Evolutionary conservation across 2,797 vertebrate species (phyloP).

Genomic region (Crocodylus rhombifer): DNA sequence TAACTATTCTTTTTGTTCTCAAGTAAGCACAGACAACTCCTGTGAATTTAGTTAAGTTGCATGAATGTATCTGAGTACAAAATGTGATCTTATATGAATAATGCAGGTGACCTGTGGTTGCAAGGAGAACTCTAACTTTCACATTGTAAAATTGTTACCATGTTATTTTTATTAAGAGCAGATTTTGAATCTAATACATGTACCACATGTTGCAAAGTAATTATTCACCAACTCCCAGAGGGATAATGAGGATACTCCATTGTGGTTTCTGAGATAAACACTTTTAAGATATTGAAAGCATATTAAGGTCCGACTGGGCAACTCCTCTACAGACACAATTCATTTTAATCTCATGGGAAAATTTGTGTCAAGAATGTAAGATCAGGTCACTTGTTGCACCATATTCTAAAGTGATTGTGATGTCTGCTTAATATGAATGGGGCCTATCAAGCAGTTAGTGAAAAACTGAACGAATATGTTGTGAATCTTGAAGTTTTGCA

Average conservation of each 20-base stretch:
- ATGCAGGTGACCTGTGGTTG: neutral
- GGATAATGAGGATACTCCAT: neutral
- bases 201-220: neutral
- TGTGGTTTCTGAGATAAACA: slow-evolving; percentile 12
- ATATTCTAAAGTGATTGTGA: slow-evolving; percentile 23
- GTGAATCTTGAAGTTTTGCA: neutral
- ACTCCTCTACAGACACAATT: slow-evolving; percentile 11
- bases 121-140: slow-evolving; percentile 8
- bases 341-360: slow-evolving; percentile 13
- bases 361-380: slow-evolving; percentile 24
- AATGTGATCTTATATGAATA: neutral
- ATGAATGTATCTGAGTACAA: neutral
- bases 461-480: slow-evolving; percentile 26
- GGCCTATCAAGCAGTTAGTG: neutral
- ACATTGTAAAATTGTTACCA: neutral
- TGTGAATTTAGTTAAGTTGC: neutral
- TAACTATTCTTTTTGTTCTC: neutral
- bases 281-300: slow-evolving; percentile 24
- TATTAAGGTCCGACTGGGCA: slow-evolving; percentile 26
- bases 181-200: slow-evolving; percentile 30
- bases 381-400: neutral
- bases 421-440: neutral
- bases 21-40: rapidly evolving
- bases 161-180: slow-evolving; percentile 12
- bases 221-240: slow-evolving; percentile 1